A percentile compares a stretch with the other conserved stretches of the same genome.
phyloP scores from a whole-genome alignment of 2,888 invertebrate species.

The Troides aeacus region DNA sequence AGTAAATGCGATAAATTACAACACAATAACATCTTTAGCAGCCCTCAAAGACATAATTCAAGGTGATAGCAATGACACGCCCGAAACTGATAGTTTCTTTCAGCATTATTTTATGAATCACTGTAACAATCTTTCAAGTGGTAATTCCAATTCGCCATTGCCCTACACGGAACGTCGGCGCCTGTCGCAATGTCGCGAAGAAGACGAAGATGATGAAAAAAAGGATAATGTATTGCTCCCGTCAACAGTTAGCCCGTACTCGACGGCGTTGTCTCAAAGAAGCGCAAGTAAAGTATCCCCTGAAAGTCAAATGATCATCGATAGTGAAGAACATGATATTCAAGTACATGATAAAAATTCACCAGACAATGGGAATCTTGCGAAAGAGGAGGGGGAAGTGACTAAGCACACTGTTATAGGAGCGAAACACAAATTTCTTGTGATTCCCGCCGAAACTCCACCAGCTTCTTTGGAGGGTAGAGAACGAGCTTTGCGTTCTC shows the following conservation, averaged over 20 bases:
- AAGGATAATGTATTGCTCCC: slow-evolving; percentile 52
- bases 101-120: slow-evolving; percentile 87
- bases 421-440: slow-evolving; percentile 67
- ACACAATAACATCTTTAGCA: slow-evolving; percentile 84
- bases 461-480: slow-evolving; percentile 59
- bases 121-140: slow-evolving; percentile 84
- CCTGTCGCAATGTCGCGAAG: slow-evolving; percentile 90
- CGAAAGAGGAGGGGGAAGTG: slow-evolving; percentile 54
- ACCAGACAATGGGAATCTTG: slow-evolving; percentile 8
- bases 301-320: slow-evolving; percentile 30
- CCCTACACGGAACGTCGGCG: slow-evolving; percentile 82
- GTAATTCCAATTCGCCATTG: slow-evolving; percentile 71
- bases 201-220: slow-evolving; percentile 87
- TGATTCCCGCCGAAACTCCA: slow-evolving; percentile 59
- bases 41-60: slow-evolving; percentile 85
- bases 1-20: slow-evolving; percentile 84
- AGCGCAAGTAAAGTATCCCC: slow-evolving; percentile 38
- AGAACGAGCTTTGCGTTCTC: slow-evolving; percentile 64
- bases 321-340: slow-evolving; percentile 14
- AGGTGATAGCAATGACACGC: slow-evolving; percentile 78
- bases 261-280: slow-evolving; percentile 40
- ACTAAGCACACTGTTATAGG: slow-evolving; percentile 66
- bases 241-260: slow-evolving; percentile 41
- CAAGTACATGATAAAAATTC: slow-evolving; percentile 26
- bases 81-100: slow-evolving; percentile 82